A percentile compares a stretch with the other conserved stretches of the same genome.
Evolutionary conservation across 2,797 vertebrate genomes (phyloP).

Genomic region (Macroramphosus scolopax): DNA sequence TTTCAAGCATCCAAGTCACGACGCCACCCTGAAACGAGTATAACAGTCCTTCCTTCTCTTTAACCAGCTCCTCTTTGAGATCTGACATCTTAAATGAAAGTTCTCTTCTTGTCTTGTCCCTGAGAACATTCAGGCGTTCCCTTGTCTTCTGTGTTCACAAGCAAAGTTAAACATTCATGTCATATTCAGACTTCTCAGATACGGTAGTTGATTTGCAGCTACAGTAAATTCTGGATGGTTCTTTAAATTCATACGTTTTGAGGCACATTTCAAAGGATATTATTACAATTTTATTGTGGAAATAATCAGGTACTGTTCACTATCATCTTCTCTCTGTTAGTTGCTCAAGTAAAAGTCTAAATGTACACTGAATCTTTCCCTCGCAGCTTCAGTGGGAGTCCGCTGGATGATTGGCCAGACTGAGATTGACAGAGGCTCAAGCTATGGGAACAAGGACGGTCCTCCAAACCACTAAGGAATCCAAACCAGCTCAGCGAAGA

Average conservation of each 20-base stretch:
- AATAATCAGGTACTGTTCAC: constrained; percentile 4
- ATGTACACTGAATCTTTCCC: constrained; percentile 24
- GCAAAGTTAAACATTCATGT: too few relatives aligned
- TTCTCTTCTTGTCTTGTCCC: constrained; percentile 19
- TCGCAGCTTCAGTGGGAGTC: constrained; percentile 85
- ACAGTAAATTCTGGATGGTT: too few relatives aligned
- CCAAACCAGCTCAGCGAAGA: constrained; percentile 27
- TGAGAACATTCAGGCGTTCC: too few relatives aligned
- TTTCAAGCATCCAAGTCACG: too few relatives aligned
- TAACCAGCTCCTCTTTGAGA: constrained; percentile 53
- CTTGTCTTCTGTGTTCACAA: too few relatives aligned
- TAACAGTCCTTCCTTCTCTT: constrained; percentile 10
- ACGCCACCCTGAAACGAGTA: neutral
- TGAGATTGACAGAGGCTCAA: constrained; percentile 89
- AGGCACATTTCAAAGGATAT: too few relatives aligned
- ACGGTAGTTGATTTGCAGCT: too few relatives aligned
- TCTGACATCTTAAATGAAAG: constrained; percentile 61
- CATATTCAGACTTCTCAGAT: too few relatives aligned
- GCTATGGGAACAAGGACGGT: constrained; percentile 84
- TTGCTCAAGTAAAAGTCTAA: constrained; percentile 6
- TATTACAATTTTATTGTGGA: constrained; percentile 31
- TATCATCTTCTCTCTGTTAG: neutral
- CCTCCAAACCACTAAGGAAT: constrained; percentile 75
- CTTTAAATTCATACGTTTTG: too few relatives aligned
- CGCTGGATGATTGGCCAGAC: constrained; percentile 97